Evolutionary conservation across 2,888 invertebrate genomes (phyloP), one percentile per base, ranked within the genome.

Genomic region (Lamproptera curius): DNA sequence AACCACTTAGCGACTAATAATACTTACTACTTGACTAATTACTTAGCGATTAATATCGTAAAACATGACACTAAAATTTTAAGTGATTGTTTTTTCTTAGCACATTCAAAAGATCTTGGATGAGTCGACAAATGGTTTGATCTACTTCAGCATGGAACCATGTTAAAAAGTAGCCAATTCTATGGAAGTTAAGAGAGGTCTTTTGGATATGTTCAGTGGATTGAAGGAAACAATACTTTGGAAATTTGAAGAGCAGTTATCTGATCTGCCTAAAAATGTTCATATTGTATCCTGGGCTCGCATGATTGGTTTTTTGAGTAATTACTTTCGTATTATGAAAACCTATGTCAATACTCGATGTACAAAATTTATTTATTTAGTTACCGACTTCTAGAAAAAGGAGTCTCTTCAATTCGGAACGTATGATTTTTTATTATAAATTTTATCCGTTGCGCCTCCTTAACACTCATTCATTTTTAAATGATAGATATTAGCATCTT

Each of bases 141-240:
- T 89, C 26, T 86, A 79, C 63, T 89, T 89, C 58, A 89, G 88
- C 46, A 68, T 89, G 89, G 89, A 1, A 76, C 85, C 0, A 77
- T 75, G 31, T 45, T 87, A 10, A 72, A 67, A 34, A 77, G 80
- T 41, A 73, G 67, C 13, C 56, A 63, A 0, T 52, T 77, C 85
- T 0, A 65, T 66, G 0, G 58, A 68, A 16, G 46, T 73, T 1
- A 76, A 74, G 46, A 53, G 49, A 5, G 62, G 58, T 0, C 55
- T 89, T 6, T n/a, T 88, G 0, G 59, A 70, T 13, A 68, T 80
- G 40, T 85, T 90, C 33, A 66, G 76, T 2, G 62, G 53, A 2
- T 53, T 90, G 26, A 81, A 85, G 34, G 84, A 89, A 58, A 80
- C 77, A 0, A 81, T 89, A 0, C 53, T 90, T 10, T 77, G 76